Evolutionary conservation across 2,797 vertebrate species (phyloP), one percentile per base, ranked within the genome.

Genomic region (Iguana delicatissima): DNA sequence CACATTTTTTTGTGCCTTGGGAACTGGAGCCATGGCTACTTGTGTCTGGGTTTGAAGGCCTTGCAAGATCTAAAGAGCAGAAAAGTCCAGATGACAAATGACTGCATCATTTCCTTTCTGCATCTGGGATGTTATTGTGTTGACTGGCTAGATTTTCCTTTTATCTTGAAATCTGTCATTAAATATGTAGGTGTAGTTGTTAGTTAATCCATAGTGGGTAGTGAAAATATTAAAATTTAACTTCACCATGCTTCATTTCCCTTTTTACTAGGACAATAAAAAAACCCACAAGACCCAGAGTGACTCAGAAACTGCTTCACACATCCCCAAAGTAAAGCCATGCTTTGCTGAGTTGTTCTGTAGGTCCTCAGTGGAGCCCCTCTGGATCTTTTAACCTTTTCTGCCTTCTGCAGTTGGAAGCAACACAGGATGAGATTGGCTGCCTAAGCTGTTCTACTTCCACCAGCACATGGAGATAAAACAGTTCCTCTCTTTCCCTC

Each of bases 201-300:
- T 89, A 67, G 83, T 85, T 89, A 85, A 89, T 89, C 74, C 89
- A 89, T 80, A 26, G 89, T 89, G 89, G 83, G 6, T 80, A 85
- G 89, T 69, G 89, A 57, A 89, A 89, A 80, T 89, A 89, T 89
- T 89, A 89, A 89, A 85, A 85, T 85, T 89, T 89, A 89, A 89
- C 89, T 89, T 85, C 89, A 38, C 83, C 42, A 72, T 85, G 89
- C 83, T 85, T 89, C 89, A 89, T 69, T 89, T 85, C 88, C 42
- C 82, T 50, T 89, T 89, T 84, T 89, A 85, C 74, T 89, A 89
- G 89, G 74, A 85, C 89, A 89, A 85, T 85, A 29, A 85, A 69
- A 69, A 80, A 73, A 24, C 42, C 59, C 83, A 85, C 38, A 84
- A 85, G 89, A n/a, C 59, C n/a, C 24, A 85, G 89, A 85, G 46